phyloP scores from a whole-genome alignment of 2,888 invertebrate genomes.

The Melieria crassipennis region DNA sequence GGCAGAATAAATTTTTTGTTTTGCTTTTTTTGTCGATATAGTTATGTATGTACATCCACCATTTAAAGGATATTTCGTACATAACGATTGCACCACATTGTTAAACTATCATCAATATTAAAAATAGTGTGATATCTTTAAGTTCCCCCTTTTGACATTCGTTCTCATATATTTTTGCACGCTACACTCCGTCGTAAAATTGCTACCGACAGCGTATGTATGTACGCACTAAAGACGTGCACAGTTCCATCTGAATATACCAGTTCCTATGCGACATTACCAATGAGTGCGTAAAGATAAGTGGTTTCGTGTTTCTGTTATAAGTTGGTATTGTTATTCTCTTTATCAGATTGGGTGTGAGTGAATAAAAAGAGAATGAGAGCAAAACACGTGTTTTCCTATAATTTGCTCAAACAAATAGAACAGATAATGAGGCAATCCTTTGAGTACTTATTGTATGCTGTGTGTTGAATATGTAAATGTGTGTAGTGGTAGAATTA shows the following conservation, averaged over 20 bases:
- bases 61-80: too few species aligned
- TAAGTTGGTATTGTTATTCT: slow-evolving; percentile 5
- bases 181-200: too few species aligned
- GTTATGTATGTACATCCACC: too few species aligned
- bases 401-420: neutral
- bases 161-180: too few species aligned
- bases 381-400: slow-evolving; percentile 4
- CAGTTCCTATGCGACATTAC: neutral
- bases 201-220: too few species aligned
- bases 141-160: too few species aligned
- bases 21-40: too few species aligned
- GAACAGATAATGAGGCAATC: neutral
- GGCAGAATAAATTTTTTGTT: too few species aligned
- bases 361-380: slow-evolving; percentile 5
- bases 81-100: too few species aligned
- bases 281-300: neutral
- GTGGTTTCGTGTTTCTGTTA: slow-evolving; percentile 2
- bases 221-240: neutral
- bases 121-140: too few species aligned
- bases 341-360: neutral
- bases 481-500: neutral
- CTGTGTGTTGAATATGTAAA: neutral
- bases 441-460: slow-evolving; percentile 8
- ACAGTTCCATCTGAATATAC: slow-evolving; percentile 4
- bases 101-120: too few species aligned